A percentile compares a stretch with the other conserved stretches of the same genome.
These are phyloP conservation scores for Pandemis heparana DNA, from an alignment of 2,888 invertebrate genomes.

Conservation along the genomic window DNA sequence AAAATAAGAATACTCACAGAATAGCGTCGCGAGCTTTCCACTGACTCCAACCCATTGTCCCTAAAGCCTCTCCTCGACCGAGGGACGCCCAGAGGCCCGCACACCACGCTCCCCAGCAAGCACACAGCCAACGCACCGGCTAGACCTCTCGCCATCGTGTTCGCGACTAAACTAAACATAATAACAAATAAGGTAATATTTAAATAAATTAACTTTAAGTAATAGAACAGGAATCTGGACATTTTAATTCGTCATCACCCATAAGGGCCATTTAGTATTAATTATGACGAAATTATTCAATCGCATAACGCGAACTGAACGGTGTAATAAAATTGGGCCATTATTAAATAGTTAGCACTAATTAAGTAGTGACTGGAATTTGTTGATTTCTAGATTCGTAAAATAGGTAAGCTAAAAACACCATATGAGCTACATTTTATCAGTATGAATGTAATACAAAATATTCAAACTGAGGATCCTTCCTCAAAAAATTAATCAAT, in stretches of 20 bases:
- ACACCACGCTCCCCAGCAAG: constrained; percentile 62
- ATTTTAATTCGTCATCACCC: constrained; percentile 15
- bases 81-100: constrained; percentile 54
- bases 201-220: constrained; percentile 21
- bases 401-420: too few relatives aligned
- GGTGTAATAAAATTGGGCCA: too few relatives aligned
- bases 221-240: constrained; percentile 24
- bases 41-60: constrained; percentile 48
- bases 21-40: constrained; percentile 29
- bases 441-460: too few relatives aligned
- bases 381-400: too few relatives aligned
- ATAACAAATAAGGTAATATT: constrained; percentile 6
- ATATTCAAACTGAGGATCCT: too few relatives aligned
- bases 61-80: constrained; percentile 50
- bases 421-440: too few relatives aligned
- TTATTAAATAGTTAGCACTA: too few relatives aligned
- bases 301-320: too few relatives aligned
- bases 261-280: not conserved
- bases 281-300: too few relatives aligned
- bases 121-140: constrained; percentile 56
- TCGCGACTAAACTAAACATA: constrained; percentile 50
- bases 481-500: too few relatives aligned
- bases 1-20: constrained; percentile 53
- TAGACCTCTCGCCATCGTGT: constrained; percentile 63
- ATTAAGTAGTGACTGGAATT: too few relatives aligned